phyloP scores from a whole-genome alignment of 2,797 vertebrate genomes.

The Adrianichthys oophorus region DNA sequence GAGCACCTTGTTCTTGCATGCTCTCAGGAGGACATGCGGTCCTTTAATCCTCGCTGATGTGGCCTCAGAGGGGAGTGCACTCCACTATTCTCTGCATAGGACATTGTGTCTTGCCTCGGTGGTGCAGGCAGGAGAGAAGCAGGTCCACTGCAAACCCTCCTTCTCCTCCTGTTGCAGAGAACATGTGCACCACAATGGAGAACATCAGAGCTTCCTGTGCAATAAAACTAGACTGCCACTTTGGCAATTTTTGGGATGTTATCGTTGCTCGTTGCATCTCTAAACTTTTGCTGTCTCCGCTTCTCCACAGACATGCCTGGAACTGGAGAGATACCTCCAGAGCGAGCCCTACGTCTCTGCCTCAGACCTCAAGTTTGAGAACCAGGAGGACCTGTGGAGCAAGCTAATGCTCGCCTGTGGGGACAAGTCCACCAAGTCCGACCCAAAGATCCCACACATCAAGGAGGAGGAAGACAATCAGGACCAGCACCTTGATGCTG shows the following conservation, averaged over 20 bases:
- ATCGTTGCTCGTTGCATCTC: constrained; percentile 1
- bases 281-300: constrained; percentile 34
- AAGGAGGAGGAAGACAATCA: constrained; percentile 83
- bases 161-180: constrained; percentile 40
- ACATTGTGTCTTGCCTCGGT: constrained; percentile 56
- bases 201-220: constrained; percentile 17
- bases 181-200: constrained; percentile 23
- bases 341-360: constrained; percentile 94
- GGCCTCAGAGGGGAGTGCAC: constrained; percentile 48
- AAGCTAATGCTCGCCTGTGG: constrained; percentile 94
- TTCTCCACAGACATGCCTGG: constrained; percentile 87
- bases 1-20: constrained; percentile 46
- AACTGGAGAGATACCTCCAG: constrained; percentile 95
- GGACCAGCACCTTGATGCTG: constrained; percentile 53
- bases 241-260: constrained; percentile 30
- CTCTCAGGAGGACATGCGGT: constrained; percentile 44
- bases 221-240: constrained; percentile 8
- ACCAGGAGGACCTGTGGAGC: constrained; percentile 93
- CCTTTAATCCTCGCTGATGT: constrained; percentile 54
- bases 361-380: constrained; percentile 91
- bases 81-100: constrained; percentile 50
- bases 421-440: constrained; percentile 82
- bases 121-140: constrained; percentile 43
- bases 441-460: constrained; percentile 78
- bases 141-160: constrained; percentile 10